These are phyloP conservation scores for Morpho achilles DNA, from an alignment of 2,888 invertebrate species.

Conservation along the genomic window DNA sequence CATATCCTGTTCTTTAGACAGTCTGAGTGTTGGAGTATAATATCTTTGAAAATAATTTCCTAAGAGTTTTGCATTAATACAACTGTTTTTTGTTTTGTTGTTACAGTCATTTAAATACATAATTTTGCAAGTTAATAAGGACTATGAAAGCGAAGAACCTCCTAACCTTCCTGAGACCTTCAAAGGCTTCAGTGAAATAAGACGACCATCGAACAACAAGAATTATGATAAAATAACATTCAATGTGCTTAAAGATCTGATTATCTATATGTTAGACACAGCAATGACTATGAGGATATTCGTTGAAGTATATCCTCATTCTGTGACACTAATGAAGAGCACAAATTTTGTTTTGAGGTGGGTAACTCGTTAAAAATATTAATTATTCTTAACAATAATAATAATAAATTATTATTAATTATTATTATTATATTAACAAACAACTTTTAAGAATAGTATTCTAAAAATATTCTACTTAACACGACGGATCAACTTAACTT, in stretches of 20 bases:
- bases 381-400: not conserved
- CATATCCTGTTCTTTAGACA: too few species aligned
- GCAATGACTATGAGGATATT: slow-evolving; percentile 84
- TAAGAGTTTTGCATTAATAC: slow-evolving; percentile 7
- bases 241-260: slow-evolving; percentile 80
- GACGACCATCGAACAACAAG: slow-evolving; percentile 46
- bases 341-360: slow-evolving; percentile 80
- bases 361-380: slow-evolving; percentile 29
- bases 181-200: slow-evolving; percentile 65
- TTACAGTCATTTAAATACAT: slow-evolving; percentile 70
- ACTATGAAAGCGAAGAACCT: slow-evolving; percentile 61
- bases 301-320: slow-evolving; percentile 82
- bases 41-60: too few species aligned
- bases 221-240: slow-evolving; percentile 57
- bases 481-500: too few species aligned
- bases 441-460: too few species aligned
- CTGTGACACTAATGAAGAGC: slow-evolving; percentile 72
- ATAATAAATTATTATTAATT: too few species aligned
- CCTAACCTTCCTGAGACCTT: slow-evolving; percentile 71
- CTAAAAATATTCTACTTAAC: too few species aligned
- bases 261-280: slow-evolving; percentile 84
- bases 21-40: too few species aligned
- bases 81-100: slow-evolving; percentile 16
- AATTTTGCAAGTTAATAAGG: slow-evolving; percentile 72
- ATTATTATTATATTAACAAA: too few species aligned